Percentiles rank a stretch among this genome's conserved stretches.
Evolutionary conservation across 2,888 invertebrate species (phyloP).

Genomic region (Aporophyla lueneburgensis): DNA sequence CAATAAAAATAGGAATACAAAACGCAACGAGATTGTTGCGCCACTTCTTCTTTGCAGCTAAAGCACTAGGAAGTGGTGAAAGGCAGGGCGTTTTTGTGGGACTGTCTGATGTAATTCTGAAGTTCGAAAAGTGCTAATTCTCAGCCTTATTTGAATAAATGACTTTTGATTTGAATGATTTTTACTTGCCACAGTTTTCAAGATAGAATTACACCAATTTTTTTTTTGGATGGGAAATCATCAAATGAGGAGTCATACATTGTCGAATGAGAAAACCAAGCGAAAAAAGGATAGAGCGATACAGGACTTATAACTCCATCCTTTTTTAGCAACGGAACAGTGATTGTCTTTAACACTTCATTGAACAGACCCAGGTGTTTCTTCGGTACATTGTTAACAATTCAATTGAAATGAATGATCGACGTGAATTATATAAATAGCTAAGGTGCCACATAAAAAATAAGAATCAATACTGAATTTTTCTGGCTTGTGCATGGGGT

Average conservation of each 20-base stretch:
- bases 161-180: background rate
- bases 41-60: too few relatives aligned
- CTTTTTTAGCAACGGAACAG: background rate
- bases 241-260: background rate
- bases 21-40: too few relatives aligned
- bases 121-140: too few relatives aligned
- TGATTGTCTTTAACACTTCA: conserved; percentile 11
- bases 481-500: too few relatives aligned
- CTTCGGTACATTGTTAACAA: background rate
- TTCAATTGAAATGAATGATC: conserved; percentile 22
- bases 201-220: background rate
- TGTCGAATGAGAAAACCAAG: background rate
- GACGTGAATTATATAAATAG: background rate
- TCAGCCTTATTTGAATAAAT: too few relatives aligned
- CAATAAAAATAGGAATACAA: too few relatives aligned
- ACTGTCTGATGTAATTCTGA: too few relatives aligned
- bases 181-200: background rate
- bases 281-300: background rate
- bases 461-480: too few relatives aligned
- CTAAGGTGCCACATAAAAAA: background rate
- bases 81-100: too few relatives aligned
- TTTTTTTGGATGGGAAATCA: too few relatives aligned
- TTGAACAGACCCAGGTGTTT: conserved; percentile 31
- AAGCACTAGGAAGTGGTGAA: too few relatives aligned
- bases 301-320: background rate